A percentile compares a stretch with the other conserved stretches of the same genome.
Conservation (phyloP, 2,113 vertebrate genomes). For the Syngnathus floridae region DNA sequence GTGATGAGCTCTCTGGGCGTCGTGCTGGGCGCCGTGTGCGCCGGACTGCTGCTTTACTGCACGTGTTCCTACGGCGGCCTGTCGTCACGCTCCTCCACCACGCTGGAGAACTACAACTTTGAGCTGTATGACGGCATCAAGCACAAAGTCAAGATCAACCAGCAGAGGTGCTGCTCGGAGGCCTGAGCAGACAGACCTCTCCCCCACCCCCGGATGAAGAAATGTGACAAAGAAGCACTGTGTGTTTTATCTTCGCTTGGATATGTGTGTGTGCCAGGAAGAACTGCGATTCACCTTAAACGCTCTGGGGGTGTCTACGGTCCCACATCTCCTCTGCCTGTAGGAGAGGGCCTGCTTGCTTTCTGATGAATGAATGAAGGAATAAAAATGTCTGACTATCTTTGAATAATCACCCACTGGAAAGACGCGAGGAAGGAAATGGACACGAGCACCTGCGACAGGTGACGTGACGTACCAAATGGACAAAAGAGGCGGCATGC, state of each 20-base stretch:
- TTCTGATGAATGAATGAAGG: slow-evolving; percentile 61
- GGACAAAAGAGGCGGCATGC: slow-evolving; percentile 24
- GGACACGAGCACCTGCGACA: slow-evolving; percentile 30
- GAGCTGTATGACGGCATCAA: slow-evolving; percentile 96
- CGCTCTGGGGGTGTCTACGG: slow-evolving; percentile 30
- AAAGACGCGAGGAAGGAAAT: slow-evolving; percentile 7
- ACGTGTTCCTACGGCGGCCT: slow-evolving; percentile 89
- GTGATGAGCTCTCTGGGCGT: slow-evolving; percentile 95
- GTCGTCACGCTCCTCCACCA: slow-evolving; percentile 90
- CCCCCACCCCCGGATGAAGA: slow-evolving; percentile 24
- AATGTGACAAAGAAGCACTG: slow-evolving; percentile 36
- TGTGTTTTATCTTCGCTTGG: neutral
- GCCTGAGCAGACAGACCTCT: slow-evolving; percentile 68
- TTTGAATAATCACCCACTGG: slow-evolving; percentile 39
- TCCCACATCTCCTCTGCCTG: slow-evolving; percentile 61
- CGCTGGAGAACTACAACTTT: slow-evolving; percentile 97
- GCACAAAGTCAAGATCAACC: slow-evolving; percentile 97
- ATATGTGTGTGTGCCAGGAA: slow-evolving; percentile 21
- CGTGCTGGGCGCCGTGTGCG: slow-evolving; percentile 87
- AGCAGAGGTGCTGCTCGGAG: slow-evolving; percentile 96
- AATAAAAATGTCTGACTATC: slow-evolving; percentile 53
- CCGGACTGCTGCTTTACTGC: slow-evolving; percentile 92
- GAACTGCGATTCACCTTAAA: neutral
- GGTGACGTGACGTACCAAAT: slow-evolving; percentile 21
- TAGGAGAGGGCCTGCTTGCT: slow-evolving; percentile 58